Evolutionary conservation across 2,888 invertebrate species (phyloP).

Genomic region (Cephus rjabovi): DNA sequence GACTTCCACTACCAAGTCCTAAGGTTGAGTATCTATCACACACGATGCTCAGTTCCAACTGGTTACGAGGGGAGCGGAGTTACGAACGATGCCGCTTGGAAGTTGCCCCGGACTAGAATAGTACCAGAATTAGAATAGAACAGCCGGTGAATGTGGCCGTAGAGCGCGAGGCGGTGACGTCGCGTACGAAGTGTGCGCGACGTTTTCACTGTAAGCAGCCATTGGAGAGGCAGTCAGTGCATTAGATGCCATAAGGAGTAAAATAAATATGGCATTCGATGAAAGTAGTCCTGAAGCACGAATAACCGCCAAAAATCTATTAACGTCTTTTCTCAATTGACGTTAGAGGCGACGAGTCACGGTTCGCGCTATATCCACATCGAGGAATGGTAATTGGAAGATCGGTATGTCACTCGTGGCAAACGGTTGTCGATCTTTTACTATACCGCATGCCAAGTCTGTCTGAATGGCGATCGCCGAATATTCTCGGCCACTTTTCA

Average conservation of each 20-base stretch:
- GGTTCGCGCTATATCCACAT: not conserved
- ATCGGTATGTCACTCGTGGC: not conserved
- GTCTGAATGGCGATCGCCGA: not conserved
- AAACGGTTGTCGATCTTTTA: not conserved
- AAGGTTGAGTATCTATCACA: conserved; percentile 48
- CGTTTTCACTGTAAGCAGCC: not conserved
- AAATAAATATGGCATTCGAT: not conserved
- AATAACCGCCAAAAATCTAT: not conserved
- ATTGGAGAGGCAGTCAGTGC: not conserved
- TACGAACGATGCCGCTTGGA: conserved; percentile 17
- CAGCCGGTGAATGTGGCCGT: conserved; percentile 14
- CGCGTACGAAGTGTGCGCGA: not conserved
- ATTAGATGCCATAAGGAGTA: not conserved
- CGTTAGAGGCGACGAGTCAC: not conserved
- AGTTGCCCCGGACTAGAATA: conserved; percentile 41
- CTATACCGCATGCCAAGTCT: not conserved
- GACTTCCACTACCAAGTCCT: not conserved
- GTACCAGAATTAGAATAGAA: conserved; percentile 49
- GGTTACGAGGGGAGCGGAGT: conserved; percentile 31
- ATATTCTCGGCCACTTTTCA: not conserved
- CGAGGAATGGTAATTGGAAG: not conserved
- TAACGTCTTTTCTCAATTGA: not conserved
- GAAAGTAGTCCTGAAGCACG: not conserved
- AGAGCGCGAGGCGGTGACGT: conserved; percentile 2
- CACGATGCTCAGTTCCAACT: conserved; percentile 53